Evolutionary conservation across 1,140 invertebrate species (phyloP), one percentile per base, ranked within the genome.

Genomic region (Goniozus legneri): DNA sequence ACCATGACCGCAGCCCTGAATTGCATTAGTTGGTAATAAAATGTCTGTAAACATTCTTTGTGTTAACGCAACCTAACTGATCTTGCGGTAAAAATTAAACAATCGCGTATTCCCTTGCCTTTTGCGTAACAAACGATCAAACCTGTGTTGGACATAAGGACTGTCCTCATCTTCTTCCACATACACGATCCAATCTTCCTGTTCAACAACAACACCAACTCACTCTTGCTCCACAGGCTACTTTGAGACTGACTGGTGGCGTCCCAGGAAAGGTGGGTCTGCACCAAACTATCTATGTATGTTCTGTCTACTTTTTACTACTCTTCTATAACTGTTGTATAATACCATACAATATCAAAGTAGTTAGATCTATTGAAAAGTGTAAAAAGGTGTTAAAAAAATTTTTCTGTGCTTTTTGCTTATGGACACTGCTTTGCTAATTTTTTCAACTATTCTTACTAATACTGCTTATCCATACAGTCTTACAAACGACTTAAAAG

Each of bases 221-320:
- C 71, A 76, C 71, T 76, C 69, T 76, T 76, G 72, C 74, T 76
- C 71, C 74, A 71, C 90, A 92, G 89, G 89, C 85, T 91, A 92
- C 85, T 91, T 90, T 86, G 89, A 93, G 85, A 74, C 71, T 68
- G 90, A 93, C 82, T 92, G 89, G 89, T 92, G 89, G 89, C 86
- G 90, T 79, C 90, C 90, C 73, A 85, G 89, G 75, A 93, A 93
- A 93, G 91, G 90, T 93, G 89, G 83, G 74, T 76, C 74, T 76
- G 69, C 74, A 75, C 73, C 73, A 74, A 75, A 73, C 73, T 76
- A 76, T 71, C 69, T 75, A 76, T 76, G 73, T 76, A 76, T 71
- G 67, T 71, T 68, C 63, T 70, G 66, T 69, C 66, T 69, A 67
- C 59, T 70, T 67, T 70, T 71, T 60, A 65, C 47, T 66, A 61